Evolutionary conservation across 2,888 invertebrate species (phyloP).

Genomic region (Parasteatoda lunata): DNA sequence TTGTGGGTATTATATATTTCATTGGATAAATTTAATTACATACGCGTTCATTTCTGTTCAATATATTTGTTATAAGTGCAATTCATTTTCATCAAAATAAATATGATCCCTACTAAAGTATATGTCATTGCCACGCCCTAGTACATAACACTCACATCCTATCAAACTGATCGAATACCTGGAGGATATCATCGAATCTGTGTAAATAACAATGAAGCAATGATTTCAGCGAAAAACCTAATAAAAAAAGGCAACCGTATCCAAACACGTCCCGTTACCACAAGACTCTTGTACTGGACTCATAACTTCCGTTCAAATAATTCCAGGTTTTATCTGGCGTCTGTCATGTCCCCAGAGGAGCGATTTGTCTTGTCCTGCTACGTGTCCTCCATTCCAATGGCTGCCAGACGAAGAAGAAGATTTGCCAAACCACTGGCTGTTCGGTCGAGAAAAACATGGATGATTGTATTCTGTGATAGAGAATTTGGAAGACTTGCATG

Average conservation of each 20-base stretch:
- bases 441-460: not conserved
- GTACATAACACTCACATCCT: no score
- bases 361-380: constrained; percentile 49
- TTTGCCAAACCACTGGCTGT: not conserved
- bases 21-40: no score
- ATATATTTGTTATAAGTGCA: no score
- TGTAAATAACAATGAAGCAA: not conserved
- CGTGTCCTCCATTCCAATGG: constrained; percentile 46
- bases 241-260: constrained; percentile 3
- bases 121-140: no score
- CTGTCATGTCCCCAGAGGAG: constrained; percentile 43
- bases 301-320: constrained; percentile 57
- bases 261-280: constrained; percentile 4
- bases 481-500: not conserved
- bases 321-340: constrained; percentile 53
- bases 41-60: no score
- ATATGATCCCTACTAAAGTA: no score
- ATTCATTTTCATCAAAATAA: no score
- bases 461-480: not conserved
- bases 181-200: no score
- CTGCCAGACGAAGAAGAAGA: not conserved
- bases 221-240: not conserved
- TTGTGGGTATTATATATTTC: no score
- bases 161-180: no score
- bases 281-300: constrained; percentile 17